Conservation (phyloP, 2,113 vertebrate genomes). For the Mesoclemmys tuberculata region DNA sequence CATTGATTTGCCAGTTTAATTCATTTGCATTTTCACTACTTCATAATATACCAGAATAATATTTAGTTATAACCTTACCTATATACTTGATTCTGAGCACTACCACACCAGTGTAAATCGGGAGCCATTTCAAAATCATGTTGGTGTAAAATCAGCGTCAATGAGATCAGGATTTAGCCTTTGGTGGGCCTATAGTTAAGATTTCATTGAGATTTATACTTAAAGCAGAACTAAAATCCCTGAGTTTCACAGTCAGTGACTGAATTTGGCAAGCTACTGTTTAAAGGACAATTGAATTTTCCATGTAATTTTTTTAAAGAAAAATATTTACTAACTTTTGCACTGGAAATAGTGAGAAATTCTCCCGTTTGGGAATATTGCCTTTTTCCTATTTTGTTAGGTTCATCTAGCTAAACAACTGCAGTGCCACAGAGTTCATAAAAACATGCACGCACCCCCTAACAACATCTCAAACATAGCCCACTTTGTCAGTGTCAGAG, state of each 20-base stretch:
- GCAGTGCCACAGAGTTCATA: background rate
- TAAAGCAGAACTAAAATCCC: background rate
- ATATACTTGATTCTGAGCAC: background rate
- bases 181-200: rapidly evolving
- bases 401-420: background rate
- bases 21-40: background rate
- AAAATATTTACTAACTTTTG: rapidly evolving
- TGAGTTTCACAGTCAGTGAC: background rate
- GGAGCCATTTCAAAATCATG: background rate
- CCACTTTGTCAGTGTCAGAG: background rate
- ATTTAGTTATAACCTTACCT: background rate
- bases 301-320: background rate
- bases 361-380: rapidly evolving
- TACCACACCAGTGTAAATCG: background rate
- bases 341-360: background rate
- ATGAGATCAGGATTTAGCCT: background rate
- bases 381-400: background rate
- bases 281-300: background rate
- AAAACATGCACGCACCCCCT: rapidly evolving
- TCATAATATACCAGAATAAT: background rate
- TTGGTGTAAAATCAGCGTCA: background rate
- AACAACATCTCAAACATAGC: rapidly evolving
- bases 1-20: background rate
- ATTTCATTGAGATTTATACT: background rate
- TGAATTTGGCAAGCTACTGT: background rate